phyloP scores from a whole-genome alignment of 2,888 invertebrate species.

The Leistus spinibarbis region DNA sequence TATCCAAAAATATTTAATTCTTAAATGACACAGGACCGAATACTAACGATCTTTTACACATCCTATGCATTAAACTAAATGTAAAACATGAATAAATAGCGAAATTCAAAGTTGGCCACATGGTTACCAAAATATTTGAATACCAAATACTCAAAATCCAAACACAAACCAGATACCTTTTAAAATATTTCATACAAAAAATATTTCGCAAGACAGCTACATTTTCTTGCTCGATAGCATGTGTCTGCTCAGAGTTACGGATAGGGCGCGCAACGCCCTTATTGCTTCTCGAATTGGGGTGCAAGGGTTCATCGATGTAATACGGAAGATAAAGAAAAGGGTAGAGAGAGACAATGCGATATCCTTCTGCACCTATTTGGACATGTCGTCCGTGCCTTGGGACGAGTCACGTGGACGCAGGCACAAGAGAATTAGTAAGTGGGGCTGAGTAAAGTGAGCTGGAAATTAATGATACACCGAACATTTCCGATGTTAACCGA shows the following conservation, averaged over 20 bases:
- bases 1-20: too few relatives aligned
- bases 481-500: neutral
- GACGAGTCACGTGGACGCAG: neutral
- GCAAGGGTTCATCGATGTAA: neutral
- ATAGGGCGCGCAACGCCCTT: neutral
- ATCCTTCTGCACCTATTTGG: neutral
- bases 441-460: neutral
- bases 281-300: neutral
- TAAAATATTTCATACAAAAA: neutral
- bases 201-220: neutral
- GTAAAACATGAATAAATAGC: too few relatives aligned
- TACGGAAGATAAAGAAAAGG: neutral
- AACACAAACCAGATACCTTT: neutral
- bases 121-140: too few relatives aligned
- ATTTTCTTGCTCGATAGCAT: neutral
- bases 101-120: too few relatives aligned
- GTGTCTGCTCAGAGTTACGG: neutral
- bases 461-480: neutral
- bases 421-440: neutral
- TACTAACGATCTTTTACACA: too few relatives aligned
- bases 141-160: neutral
- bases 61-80: too few relatives aligned
- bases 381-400: neutral
- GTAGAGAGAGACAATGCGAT: neutral
- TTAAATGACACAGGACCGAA: too few relatives aligned